Evolutionary conservation across 1,140 invertebrate genomes (phyloP), one percentile per base, ranked within the genome.

Genomic region (Cecropterus lyciades): DNA sequence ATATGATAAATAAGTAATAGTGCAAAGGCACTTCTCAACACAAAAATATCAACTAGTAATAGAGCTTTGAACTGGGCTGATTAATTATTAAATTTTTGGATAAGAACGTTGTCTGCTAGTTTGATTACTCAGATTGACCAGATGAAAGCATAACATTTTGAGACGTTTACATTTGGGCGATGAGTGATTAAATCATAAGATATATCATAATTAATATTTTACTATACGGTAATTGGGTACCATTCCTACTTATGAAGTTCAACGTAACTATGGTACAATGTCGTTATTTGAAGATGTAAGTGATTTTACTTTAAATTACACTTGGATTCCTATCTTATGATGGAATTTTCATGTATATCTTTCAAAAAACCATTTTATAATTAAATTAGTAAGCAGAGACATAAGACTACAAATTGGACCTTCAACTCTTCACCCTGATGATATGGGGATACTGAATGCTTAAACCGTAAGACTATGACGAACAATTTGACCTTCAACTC

Each of bases 1-100:
- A 67, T 70, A 48, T 60, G 52, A 72, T 74, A 67, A 63, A 63
- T 60, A 70, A 64, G 55, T 65, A 70, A 63, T 64, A 59, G 57
- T 69, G 55, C 65, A n/a, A n/a, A n/a, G n/a, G n/a, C n/a, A n/a
- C n/a, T n/a, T n/a, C n/a, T n/a, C n/a, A n/a, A n/a, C n/a, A n/a
- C n/a, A n/a, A n/a, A n/a, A n/a, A n/a, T n/a, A n/a, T n/a, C n/a
- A n/a, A n/a, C n/a, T n/a, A n/a, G n/a, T n/a, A n/a, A n/a, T n/a
- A n/a, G n/a, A 42, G 37, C 46, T 15, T 64, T 16, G 65, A 30
- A 30, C 24, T 60, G 48, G 30, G 27, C 14, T 53, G 65, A 60
- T 48, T 60, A 59, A 46, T 59, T 59, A 59, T 59, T 43, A 15
- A 57, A 2, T 33, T 46, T 46, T 24, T 14, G 14, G 27, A 27